A percentile compares a stretch with the other conserved stretches of the same genome.
These are phyloP conservation scores for Lutjanus campechanus DNA, from an alignment of 2,797 vertebrate species.

Conservation along the genomic window DNA sequence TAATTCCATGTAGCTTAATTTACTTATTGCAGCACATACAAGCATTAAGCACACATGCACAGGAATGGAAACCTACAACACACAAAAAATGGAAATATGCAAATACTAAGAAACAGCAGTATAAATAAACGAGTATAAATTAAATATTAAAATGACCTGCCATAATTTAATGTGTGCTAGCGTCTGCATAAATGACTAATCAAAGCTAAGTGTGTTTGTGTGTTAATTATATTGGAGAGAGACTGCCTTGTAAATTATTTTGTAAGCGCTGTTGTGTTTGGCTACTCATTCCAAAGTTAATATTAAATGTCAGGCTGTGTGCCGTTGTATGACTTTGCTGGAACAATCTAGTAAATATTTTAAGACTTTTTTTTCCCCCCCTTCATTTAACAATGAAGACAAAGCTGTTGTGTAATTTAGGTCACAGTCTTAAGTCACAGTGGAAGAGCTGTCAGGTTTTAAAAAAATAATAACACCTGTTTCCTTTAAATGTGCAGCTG, in stretches of 20 bases:
- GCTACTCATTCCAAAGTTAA: background rate
- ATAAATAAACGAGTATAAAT: too few relatives aligned
- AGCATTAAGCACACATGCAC: too few relatives aligned
- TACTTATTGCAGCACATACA: background rate
- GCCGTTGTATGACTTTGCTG: background rate
- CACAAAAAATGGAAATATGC: background rate
- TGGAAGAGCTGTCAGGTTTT: background rate
- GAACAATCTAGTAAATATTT: constrained; percentile 43
- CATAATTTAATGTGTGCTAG: constrained; percentile 4
- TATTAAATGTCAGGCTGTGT: constrained; percentile 18
- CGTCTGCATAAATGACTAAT: constrained; percentile 15
- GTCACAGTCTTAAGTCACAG: background rate
- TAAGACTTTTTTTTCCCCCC: background rate
- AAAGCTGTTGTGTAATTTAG: constrained; percentile 5
- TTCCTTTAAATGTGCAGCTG: background rate
- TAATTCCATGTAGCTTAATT: constrained; percentile 3
- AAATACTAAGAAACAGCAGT: background rate
- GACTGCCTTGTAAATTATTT: constrained; percentile 22
- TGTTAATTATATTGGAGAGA: constrained; percentile 6
- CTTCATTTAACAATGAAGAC: constrained; percentile 13
- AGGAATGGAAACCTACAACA: background rate
- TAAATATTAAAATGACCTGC: constrained; percentile 12
- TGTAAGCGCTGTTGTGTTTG: constrained; percentile 2
- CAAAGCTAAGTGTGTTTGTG: constrained; percentile 18
- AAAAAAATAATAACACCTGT: background rate